These are phyloP conservation scores for Prunella himalayana DNA, from an alignment of 2,113 vertebrate genomes.

Conservation along the genomic window DNA sequence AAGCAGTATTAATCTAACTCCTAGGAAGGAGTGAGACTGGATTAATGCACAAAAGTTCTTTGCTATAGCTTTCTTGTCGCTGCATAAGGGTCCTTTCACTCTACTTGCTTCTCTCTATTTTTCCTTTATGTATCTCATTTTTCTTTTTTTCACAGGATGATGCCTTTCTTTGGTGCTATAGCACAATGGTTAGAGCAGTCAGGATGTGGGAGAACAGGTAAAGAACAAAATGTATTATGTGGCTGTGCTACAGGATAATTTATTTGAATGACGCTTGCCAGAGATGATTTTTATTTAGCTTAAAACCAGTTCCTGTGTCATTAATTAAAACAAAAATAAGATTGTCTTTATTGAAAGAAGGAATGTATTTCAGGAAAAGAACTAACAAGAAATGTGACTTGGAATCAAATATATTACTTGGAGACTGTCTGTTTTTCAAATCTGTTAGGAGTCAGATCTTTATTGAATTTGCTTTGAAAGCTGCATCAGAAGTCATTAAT, in stretches of 20 bases:
- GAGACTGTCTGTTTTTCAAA: background rate
- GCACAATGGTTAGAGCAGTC: background rate
- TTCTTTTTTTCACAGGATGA: background rate
- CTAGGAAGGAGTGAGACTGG: background rate
- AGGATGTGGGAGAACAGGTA: background rate
- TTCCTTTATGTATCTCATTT: background rate
- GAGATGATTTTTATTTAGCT: background rate
- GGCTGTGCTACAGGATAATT: background rate
- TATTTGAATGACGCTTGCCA: background rate
- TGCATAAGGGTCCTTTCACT: background rate
- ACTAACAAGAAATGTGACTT: background rate
- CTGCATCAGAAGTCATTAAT: background rate
- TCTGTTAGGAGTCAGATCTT: background rate
- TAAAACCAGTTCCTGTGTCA: background rate
- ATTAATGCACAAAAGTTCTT: background rate
- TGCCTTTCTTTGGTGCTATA: background rate
- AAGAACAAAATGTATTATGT: background rate
- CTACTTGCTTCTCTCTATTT: background rate
- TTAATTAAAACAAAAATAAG: background rate
- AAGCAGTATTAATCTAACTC: background rate
- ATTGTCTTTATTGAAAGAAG: background rate
- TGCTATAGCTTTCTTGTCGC: background rate
- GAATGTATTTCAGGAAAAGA: background rate
- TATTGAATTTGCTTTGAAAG: background rate
- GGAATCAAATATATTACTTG: background rate